Percentiles rank a stretch among this genome's conserved stretches.
These are phyloP conservation scores for Ophthalmolycus amberensis DNA, from an alignment of 2,113 vertebrate species.

Conservation along the genomic window DNA sequence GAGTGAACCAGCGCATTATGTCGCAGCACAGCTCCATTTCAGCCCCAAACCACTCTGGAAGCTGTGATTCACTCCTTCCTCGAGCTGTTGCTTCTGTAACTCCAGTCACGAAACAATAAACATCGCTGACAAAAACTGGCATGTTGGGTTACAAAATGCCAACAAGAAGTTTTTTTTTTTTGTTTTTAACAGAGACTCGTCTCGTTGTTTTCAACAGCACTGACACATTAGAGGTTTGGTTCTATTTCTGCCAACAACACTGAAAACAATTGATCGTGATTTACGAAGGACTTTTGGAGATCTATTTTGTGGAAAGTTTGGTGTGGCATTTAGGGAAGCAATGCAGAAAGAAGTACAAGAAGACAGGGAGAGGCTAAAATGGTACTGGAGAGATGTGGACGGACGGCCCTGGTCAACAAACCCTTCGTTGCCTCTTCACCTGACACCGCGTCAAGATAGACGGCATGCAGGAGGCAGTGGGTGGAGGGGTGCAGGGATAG, in stretches of 20 bases:
- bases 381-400: conserved; percentile 21
- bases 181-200: conserved; percentile 46
- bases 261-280: conserved; percentile 63
- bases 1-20: conserved; percentile 51
- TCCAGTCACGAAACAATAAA: conserved; percentile 67
- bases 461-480: conserved; percentile 22
- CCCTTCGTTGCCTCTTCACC: conserved; percentile 64
- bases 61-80: conserved; percentile 74
- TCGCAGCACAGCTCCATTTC: conserved; percentile 55
- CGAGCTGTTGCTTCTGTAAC: conserved; percentile 58
- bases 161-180: conserved; percentile 45
- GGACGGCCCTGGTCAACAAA: conserved; percentile 62
- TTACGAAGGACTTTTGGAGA: conserved; percentile 23
- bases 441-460: conserved; percentile 67
- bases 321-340: conserved; percentile 38
- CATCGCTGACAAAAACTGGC: conserved; percentile 49
- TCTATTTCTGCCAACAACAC: conserved; percentile 46
- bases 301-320: conserved; percentile 39
- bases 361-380: conserved; percentile 10
- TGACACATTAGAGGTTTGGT: conserved; percentile 50
- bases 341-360: conserved; percentile 3
- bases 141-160: conserved; percentile 50
- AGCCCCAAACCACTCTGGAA: conserved; percentile 59
- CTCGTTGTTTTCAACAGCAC: conserved; percentile 64
- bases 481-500: conserved; percentile 41